Base-by-base conservation (phyloP, 2,797 vertebrate genomes). In the Protosalanx chinensis region DNA sequence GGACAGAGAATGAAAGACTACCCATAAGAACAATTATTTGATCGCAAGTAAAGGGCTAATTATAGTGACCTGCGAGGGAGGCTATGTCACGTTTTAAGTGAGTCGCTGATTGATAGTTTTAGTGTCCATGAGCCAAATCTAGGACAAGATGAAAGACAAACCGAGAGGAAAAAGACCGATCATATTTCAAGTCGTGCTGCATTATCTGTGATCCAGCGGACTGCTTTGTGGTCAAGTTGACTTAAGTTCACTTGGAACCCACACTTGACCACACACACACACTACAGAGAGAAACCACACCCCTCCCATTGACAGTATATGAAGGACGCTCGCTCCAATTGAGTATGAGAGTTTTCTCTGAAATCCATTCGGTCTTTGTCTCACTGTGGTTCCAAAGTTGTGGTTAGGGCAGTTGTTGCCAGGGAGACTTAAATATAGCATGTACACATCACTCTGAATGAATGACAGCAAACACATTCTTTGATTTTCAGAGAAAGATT, bases 241-340 rank as follows among this genome's bases (percentile, higher is more conserved):
- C 71, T 71, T 60, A 72, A 78, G 64, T 78, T 85, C 66, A 77
- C 79, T 79, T 82, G 69, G 62, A 88, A 77, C 73, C 79, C 69
- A 61, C 76, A 72, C 81, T 77, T 81, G 78, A 73, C 83, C 81
- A 81, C 86, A 88, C 75, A 88, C 75, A 27, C 23, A 71, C 61
- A 65, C 63, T 56, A 74, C 51, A 3, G 51, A 76, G 46, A 76
- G 75, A 70, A 72, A 64, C n/a, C 8, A 72, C 72, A 71, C 63
- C 70, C 2, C 20, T 78, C 79, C 61, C 73, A 75, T 83, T 84
- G 73, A 80, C 76, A 64, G 76, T 68, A 74, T 73, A 77, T 82
- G 74, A 74, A 51, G 76, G 65, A 78, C 80, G 85, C 87, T 88
- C 80, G 76, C 76, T 80, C 37, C 37, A 20, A 85, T 68, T 71